Conservation (phyloP, 2,888 invertebrate species). For the Alviniconcha strummeri region DNA sequence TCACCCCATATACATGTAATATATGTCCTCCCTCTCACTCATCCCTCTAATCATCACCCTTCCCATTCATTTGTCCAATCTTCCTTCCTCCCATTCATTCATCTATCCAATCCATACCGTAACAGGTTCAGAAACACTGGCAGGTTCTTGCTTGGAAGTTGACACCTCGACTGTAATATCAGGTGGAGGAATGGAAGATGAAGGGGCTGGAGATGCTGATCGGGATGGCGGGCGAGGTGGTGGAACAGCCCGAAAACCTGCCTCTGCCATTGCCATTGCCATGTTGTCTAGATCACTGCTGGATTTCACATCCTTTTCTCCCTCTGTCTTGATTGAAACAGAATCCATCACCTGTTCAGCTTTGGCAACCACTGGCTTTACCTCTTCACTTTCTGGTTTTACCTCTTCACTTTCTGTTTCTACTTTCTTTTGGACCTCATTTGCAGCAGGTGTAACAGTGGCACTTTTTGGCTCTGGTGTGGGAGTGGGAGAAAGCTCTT, state of each 20-base stretch:
- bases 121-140: too few species aligned
- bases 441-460: not conserved
- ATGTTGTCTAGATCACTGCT: not conserved
- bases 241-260: not conserved
- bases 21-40: too few species aligned
- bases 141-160: too few species aligned
- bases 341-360: not conserved
- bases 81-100: too few species aligned
- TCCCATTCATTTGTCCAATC: too few species aligned
- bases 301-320: not conserved
- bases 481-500: not conserved
- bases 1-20: too few species aligned
- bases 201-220: not conserved
- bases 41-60: too few species aligned
- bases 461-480: not conserved
- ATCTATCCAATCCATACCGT: too few species aligned
- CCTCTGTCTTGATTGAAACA: not conserved
- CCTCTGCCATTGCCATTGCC: slow-evolving; percentile 11
- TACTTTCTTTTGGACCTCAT: not conserved
- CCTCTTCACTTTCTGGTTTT: not conserved
- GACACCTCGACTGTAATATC: too few species aligned
- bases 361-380: not conserved
- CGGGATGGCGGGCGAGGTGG: not conserved
- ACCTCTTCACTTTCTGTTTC: not conserved
- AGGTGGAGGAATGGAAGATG: not conserved